These are phyloP conservation scores for Thereva nobilitata DNA, from an alignment of 2,888 invertebrate species.

Conservation along the genomic window DNA sequence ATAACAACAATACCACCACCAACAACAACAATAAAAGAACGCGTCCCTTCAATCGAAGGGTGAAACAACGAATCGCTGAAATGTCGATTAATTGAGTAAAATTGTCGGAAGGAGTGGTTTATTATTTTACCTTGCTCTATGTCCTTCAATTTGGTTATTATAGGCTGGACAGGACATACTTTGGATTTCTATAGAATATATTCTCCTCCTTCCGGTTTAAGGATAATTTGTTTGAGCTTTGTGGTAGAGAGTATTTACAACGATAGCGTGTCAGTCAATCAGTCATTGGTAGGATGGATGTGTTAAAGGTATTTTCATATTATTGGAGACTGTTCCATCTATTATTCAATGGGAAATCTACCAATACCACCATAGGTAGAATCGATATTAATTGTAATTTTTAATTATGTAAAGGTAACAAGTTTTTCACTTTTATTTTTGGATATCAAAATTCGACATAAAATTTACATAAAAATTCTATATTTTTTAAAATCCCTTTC, in stretches of 20 bases:
- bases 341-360: no score
- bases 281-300: background rate
- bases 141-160: constrained; percentile 16
- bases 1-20: background rate
- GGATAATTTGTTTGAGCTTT: background rate
- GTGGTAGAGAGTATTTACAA: background rate
- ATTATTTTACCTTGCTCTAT: background rate
- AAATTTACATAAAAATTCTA: no score
- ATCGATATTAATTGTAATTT: no score
- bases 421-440: no score
- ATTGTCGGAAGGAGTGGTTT: constrained; percentile 36
- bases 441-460: no score
- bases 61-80: constrained; percentile 26
- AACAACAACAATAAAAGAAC: background rate
- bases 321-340: no score
- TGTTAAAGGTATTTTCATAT: no score
- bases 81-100: constrained; percentile 26
- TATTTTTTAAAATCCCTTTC: no score
- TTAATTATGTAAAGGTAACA: no score
- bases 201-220: constrained; percentile 36
- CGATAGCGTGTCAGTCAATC: background rate
- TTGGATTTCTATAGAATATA: background rate
- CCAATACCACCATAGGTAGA: no score
- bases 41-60: background rate
- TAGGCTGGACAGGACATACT: background rate